A percentile compares a stretch with the other conserved stretches of the same genome.
Conservation (phyloP, 2,113 vertebrate genomes). For the Tapirus terrestris region DNA sequence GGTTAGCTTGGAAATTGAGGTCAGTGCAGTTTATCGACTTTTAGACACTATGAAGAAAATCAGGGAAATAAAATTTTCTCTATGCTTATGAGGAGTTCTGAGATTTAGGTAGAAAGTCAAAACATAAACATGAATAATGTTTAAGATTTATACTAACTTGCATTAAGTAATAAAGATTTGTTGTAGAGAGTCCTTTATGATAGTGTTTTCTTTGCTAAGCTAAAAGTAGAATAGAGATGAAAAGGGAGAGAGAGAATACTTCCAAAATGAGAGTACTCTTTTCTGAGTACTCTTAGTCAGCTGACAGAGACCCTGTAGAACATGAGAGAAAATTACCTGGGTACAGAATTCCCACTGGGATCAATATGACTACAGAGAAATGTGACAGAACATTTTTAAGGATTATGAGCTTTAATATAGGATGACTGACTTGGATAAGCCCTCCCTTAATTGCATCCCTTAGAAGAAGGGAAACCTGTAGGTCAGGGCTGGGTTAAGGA, state of each 20-base stretch:
- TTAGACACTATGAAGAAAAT: neutral
- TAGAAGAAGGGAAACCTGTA: neutral
- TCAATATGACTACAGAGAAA: slow-evolving; percentile 10
- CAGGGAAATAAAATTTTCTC: slow-evolving; percentile 1
- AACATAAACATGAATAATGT: slow-evolving; percentile 25
- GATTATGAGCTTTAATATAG: slow-evolving; percentile 38
- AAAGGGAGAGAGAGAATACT: neutral
- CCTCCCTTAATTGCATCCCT: neutral
- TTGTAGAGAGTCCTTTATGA: neutral
- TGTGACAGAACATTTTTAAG: slow-evolving; percentile 2
- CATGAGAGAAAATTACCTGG: neutral
- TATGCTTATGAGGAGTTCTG: neutral
- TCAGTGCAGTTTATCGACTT: neutral
- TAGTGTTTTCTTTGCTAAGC: slow-evolving; percentile 45
- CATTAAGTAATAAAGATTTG: slow-evolving; percentile 14
- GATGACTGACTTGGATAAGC: neutral
- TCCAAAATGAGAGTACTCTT: slow-evolving; percentile 7
- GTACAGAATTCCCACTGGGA: slow-evolving; percentile 8
- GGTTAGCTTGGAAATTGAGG: slow-evolving; percentile 49
- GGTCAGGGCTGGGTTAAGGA: neutral
- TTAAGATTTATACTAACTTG: slow-evolving; percentile 26
- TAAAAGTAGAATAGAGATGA: slow-evolving; percentile 9
- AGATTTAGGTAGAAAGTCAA: neutral
- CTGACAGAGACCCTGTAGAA: neutral
- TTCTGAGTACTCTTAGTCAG: neutral